Conservation (phyloP, 2,888 invertebrate genomes). For the Campoplex capitator region DNA sequence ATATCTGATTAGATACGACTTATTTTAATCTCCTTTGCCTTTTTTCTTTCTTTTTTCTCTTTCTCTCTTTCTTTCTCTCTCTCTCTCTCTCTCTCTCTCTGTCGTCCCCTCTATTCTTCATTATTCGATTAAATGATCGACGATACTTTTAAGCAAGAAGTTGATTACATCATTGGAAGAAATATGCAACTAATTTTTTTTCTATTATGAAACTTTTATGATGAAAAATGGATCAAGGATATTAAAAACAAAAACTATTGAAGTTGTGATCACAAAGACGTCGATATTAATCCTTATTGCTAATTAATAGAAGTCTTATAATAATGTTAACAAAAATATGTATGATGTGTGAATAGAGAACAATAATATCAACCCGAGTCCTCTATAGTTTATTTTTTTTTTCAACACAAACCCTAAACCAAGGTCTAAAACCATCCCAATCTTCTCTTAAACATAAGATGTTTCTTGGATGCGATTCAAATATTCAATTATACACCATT, state of each 20-base stretch:
- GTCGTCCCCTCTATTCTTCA: background rate
- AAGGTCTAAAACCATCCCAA: too few relatives aligned
- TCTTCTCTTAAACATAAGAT: too few relatives aligned
- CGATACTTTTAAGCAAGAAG: background rate
- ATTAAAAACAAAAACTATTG: background rate
- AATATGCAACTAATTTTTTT: background rate
- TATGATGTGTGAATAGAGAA: background rate
- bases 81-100: too few relatives aligned
- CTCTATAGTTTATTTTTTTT: too few relatives aligned
- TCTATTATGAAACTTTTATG: background rate
- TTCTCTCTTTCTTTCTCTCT: too few relatives aligned
- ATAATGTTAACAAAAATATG: background rate
- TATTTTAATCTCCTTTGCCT: background rate
- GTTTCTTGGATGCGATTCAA: too few relatives aligned
- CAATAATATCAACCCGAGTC: background rate
- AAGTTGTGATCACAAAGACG: background rate
- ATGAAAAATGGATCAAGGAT: background rate
- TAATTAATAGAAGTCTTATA: background rate
- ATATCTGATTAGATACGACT: background rate
- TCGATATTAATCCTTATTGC: background rate
- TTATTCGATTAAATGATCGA: background rate
- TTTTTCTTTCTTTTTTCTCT: background rate
- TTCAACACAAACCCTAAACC: too few relatives aligned
- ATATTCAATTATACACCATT: background rate
- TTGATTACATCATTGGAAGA: background rate